A percentile compares a stretch with the other conserved stretches of the same genome.
phyloP scores from a whole-genome alignment of 1,140 invertebrate genomes.

The Trachymyrmex cornetzi region DNA sequence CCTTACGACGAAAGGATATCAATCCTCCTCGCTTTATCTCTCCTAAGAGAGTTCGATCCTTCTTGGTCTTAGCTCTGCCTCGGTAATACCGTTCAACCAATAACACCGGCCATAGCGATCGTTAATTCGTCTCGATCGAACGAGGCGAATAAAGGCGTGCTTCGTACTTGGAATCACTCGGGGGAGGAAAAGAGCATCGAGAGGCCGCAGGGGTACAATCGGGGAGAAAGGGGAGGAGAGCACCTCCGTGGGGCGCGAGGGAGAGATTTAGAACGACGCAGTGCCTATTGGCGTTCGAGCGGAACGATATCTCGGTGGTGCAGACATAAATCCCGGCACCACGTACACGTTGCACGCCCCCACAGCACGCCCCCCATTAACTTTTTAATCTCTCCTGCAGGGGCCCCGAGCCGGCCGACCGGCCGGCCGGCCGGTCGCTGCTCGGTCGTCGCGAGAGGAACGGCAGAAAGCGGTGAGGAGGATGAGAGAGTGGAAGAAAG shows the following conservation, averaged over 20 bases:
- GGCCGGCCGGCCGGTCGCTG: slow-evolving; percentile 23
- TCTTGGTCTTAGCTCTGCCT: not conserved
- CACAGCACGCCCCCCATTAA: slow-evolving; percentile 83
- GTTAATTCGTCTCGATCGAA: slow-evolving; percentile 63
- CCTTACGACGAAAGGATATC: slow-evolving; percentile 47
- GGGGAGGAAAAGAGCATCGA: slow-evolving; percentile 64
- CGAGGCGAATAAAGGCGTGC: slow-evolving; percentile 54
- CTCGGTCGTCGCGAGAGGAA: slow-evolving; percentile 54
- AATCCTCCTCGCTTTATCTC: slow-evolving; percentile 24
- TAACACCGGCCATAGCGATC: slow-evolving; percentile 39
- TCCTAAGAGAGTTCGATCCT: not conserved
- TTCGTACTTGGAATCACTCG: slow-evolving; percentile 50
- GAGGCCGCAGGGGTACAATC: slow-evolving; percentile 17
- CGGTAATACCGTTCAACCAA: slow-evolving; percentile 48
- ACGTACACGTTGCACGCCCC: slow-evolving; percentile 82
- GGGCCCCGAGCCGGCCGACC: slow-evolving; percentile 53
- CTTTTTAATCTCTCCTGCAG: slow-evolving; percentile 82
- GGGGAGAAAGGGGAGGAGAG: slow-evolving; percentile 77
- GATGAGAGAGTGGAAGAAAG: slow-evolving; percentile 19
- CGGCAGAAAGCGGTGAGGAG: slow-evolving; percentile 47
- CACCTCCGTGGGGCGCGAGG: slow-evolving; percentile 80
- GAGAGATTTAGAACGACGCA: slow-evolving; percentile 76
- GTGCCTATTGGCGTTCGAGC: slow-evolving; percentile 79
- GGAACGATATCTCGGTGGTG: slow-evolving; percentile 82
- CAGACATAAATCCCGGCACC: slow-evolving; percentile 84